Base-by-base conservation (phyloP, 2,113 vertebrate species). In the Psophia crepitans region DNA sequence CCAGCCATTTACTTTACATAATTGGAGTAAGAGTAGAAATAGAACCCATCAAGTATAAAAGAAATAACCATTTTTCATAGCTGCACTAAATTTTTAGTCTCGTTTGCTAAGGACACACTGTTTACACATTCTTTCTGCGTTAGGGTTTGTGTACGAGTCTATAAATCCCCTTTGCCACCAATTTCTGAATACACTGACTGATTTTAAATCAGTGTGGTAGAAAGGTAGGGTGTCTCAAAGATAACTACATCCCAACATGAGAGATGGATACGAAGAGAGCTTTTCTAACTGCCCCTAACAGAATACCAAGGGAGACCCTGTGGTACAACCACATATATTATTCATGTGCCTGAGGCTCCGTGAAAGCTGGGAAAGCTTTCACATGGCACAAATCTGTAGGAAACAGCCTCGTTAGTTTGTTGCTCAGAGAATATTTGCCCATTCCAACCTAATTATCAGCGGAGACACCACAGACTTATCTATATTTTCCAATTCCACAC, bases 401-500 rank as follows among this genome's bases (percentile, higher is more conserved):
- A 92, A 90, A 75, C 15, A 79, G 46, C 41, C 69, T 87, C 1
- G 0, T 56, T 90, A 92, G 57, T 68, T 78, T 68, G 41, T 71
- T 92, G 89, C 68, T 89, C 80, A 48, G 76, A 89, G 76, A 89
- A 19, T 80, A 93, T 90, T 91, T 96, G 57, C n/a, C 80, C 46
- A 57, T 88, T 93, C 71, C 73, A 90, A 56, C 43, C 30, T 32
- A 68, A 89, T 88, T 65, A 78, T 48, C 85, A 84, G 51, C 32
- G 35, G 73, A 90, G 48, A 74, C 57, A 27, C 63, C 20, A 51
- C 57, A 75, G 28, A 78, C 17, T 84, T 80, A 54, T 11, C 60
- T 84, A 0, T 46, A 54, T 54, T 90, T 89, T 81, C 64, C 43
- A 88, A 14, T 53, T 92, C 39, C 60, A 90, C n/a, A 57, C 4